Conservation (phyloP, 64 coral and sea anemone species). For the Cladopsammia gracilis region DNA sequence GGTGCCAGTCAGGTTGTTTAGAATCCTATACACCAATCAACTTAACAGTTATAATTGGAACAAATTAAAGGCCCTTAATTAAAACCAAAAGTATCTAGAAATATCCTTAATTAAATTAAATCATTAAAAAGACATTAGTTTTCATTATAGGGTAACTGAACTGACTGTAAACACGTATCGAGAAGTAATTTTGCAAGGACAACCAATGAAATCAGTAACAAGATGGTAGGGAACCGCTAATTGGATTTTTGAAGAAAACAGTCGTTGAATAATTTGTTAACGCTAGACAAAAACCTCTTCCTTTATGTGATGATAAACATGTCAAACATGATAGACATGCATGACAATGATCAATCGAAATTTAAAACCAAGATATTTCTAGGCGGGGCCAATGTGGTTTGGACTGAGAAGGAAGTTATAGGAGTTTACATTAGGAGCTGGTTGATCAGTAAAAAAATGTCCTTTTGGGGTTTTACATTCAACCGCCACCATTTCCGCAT, state of each 20-base stretch:
- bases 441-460: neutral
- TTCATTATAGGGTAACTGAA: neutral
- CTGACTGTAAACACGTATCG: neutral
- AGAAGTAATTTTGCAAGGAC: neutral
- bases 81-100: neutral
- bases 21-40: neutral
- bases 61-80: neutral
- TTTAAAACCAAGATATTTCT: too few species aligned
- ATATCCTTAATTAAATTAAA: constrained; percentile 11
- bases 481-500: neutral
- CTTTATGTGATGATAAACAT: too few species aligned
- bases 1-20: neutral
- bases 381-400: too few species aligned
- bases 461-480: neutral
- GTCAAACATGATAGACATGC: too few species aligned
- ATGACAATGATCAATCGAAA: too few species aligned
- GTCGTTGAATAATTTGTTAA: neutral
- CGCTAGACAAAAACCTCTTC: neutral
- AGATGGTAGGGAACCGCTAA: neutral
- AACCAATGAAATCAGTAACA: neutral
- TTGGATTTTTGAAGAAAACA: neutral
- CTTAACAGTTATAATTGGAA: neutral
- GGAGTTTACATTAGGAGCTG: neutral
- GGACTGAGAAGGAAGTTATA: neutral
- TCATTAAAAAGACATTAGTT: neutral